Evolutionary conservation across 2,888 invertebrate species (phyloP).

Genomic region (Nemapogon koenigi): DNA sequence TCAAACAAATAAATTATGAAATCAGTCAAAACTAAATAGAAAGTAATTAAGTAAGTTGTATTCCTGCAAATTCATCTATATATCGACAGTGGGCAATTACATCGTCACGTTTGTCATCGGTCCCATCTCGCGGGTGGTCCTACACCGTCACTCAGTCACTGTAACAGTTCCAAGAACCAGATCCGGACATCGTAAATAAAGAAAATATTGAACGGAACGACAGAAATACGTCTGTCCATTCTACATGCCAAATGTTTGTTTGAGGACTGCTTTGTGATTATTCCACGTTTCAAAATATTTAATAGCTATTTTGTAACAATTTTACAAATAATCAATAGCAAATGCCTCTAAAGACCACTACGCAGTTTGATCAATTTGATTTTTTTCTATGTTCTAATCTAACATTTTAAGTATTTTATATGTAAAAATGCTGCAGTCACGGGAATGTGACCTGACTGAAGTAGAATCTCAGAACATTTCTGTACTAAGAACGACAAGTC

Average conservation of each 20-base stretch:
- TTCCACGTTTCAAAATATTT: background rate
- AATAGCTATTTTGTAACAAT: background rate
- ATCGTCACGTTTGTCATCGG: conserved; percentile 7
- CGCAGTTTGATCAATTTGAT: no score
- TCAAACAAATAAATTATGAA: no score
- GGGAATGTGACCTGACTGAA: no score
- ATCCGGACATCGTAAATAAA: conserved; percentile 4
- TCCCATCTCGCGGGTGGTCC: conserved; percentile 6
- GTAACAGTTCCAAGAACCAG: conserved; percentile 2
- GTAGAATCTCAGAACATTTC: no score
- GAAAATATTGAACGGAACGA: conserved; percentile 6
- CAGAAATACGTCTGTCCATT: conserved; percentile 1
- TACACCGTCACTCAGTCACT: background rate
- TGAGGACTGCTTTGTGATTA: conserved; percentile 6
- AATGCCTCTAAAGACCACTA: no score
- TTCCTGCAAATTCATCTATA: conserved; percentile 5
- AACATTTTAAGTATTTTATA: no score
- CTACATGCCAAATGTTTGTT: conserved; percentile 1
- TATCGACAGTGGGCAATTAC: conserved; percentile 5
- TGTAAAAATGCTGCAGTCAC: no score
- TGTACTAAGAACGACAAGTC: no score
- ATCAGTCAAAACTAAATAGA: no score
- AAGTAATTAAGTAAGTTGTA: no score
- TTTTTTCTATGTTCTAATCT: no score
- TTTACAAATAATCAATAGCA: background rate